Percentiles rank a stretch among this genome's conserved stretches.
phyloP scores from a whole-genome alignment of 1,140 invertebrate genomes.

The Microplitis demolitor region DNA sequence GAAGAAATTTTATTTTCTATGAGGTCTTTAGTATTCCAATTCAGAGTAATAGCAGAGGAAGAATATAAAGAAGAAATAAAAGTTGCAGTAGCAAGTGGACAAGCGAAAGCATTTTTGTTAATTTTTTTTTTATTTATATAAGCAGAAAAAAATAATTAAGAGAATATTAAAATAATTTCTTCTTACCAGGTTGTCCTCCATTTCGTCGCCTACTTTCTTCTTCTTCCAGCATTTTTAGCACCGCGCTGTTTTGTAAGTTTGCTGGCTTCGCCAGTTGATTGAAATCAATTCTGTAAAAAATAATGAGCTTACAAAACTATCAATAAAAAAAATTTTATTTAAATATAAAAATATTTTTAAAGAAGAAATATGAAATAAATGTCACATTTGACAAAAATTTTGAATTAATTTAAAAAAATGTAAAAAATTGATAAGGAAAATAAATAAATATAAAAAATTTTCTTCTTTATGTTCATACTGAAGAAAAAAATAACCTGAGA shows the following conservation, averaged over 20 bases:
- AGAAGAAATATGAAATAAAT: background rate
- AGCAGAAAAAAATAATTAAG: no score
- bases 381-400: background rate
- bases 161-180: background rate
- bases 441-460: no score
- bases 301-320: background rate
- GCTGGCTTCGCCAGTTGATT: slow-evolving; percentile 72
- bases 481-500: background rate
- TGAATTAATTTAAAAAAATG: background rate
- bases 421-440: no score
- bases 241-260: slow-evolving; percentile 81
- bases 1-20: background rate
- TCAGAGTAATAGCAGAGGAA: background rate
- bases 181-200: slow-evolving; percentile 67
- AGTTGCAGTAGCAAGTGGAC: no score
- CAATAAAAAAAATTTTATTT: background rate
- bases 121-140: no score
- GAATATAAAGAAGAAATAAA: background rate
- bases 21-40: background rate
- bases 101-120: no score
- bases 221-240: slow-evolving; percentile 79
- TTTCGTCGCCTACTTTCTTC: slow-evolving; percentile 70
- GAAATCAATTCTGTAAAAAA: slow-evolving; percentile 70
- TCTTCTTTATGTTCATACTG: background rate
- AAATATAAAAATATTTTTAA: background rate